Conservation (phyloP, 2,113 vertebrate genomes). For the Aleadryas rufinucha region DNA sequence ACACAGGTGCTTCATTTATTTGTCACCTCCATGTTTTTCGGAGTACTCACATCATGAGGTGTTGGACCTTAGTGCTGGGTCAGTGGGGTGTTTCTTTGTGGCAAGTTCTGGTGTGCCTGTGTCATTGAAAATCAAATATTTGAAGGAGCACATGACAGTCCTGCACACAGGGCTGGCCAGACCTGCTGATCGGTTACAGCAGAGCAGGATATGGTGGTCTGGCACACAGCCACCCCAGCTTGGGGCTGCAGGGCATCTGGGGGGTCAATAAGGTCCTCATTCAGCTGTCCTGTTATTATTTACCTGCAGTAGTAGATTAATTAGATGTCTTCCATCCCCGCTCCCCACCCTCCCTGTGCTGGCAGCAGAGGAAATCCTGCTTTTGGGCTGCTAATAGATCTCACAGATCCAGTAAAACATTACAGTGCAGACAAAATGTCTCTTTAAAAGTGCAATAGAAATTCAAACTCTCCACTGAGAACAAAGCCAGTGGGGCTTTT, state of each 20-base stretch:
- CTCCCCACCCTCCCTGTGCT: background rate
- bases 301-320: background rate
- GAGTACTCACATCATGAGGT: rapidly evolving
- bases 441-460: slow-evolving; percentile 9
- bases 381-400: background rate
- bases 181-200: background rate
- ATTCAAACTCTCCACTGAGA: slow-evolving; percentile 30
- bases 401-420: background rate
- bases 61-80: rapidly evolving
- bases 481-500: slow-evolving; percentile 19
- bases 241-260: background rate
- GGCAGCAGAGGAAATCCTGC: background rate
- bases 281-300: background rate
- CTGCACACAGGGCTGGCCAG: background rate
- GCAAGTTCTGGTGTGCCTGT: background rate
- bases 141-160: rapidly evolving
- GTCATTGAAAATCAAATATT: background rate
- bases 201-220: background rate
- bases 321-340: background rate
- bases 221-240: background rate
- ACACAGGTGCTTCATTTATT: background rate
- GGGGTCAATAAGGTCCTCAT: background rate
- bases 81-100: background rate
- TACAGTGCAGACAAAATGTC: background rate
- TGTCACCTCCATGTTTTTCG: background rate